A percentile compares a stretch with the other conserved stretches of the same genome.
These are phyloP conservation scores for Galago senegalensis DNA, from an alignment of 2,797 vertebrate species.

Conservation along the genomic window DNA sequence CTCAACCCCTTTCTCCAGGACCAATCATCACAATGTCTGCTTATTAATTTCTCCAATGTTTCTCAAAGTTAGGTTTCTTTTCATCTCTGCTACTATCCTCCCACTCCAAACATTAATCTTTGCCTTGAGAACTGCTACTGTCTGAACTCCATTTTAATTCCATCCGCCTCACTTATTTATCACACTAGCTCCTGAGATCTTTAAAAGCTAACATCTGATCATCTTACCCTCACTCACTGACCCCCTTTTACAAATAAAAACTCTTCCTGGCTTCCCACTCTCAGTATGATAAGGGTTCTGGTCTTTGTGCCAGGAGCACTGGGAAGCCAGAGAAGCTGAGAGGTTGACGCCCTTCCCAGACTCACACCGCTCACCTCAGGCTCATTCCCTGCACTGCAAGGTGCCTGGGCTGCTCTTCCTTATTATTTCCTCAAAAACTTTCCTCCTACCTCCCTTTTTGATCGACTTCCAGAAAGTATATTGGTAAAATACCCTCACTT, in stretches of 20 bases:
- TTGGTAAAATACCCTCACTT: not conserved
- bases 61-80: slow-evolving; percentile 4
- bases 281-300: not conserved
- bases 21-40: not conserved
- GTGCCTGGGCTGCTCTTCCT: not conserved
- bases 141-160: not conserved
- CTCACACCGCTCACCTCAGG: not conserved
- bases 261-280: not conserved
- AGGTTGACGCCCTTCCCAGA: not conserved
- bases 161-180: not conserved
- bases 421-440: not conserved
- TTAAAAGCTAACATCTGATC: slow-evolving; percentile 1
- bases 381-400: not conserved
- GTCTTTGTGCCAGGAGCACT: not conserved
- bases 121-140: not conserved
- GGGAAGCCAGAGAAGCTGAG: not conserved
- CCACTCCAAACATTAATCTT: slow-evolving; percentile 3
- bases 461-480: not conserved
- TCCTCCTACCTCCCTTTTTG: not conserved
- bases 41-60: not conserved
- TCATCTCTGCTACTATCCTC: not conserved
- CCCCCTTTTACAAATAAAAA: not conserved
- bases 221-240: not conserved
- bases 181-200: not conserved
- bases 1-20: not conserved